Evolutionary conservation across 2,888 invertebrate species (phyloP).

Genomic region (Agrotis puta): DNA sequence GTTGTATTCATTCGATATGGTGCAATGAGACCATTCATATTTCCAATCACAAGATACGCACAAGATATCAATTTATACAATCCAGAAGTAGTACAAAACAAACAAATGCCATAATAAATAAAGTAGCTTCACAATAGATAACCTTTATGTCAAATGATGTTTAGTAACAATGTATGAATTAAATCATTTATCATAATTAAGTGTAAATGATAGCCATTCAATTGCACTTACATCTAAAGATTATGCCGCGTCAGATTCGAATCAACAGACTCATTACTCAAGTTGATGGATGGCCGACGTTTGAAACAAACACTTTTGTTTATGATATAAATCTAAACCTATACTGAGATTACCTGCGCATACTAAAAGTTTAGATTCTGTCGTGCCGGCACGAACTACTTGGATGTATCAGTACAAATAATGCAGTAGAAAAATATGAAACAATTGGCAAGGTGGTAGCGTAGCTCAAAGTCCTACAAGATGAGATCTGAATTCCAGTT

Average conservation of each 20-base stretch:
- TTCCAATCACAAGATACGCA: not conserved
- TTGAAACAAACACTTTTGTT: slow-evolving; percentile 50
- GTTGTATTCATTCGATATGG: not conserved
- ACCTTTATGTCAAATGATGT: slow-evolving; percentile 1
- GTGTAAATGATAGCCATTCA: slow-evolving; percentile 53
- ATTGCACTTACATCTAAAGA: slow-evolving; percentile 53
- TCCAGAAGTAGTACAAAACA: not conserved
- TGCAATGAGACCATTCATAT: not conserved
- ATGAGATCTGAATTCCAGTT: too few species aligned
- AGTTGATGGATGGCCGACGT: slow-evolving; percentile 48
- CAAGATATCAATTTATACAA: not conserved
- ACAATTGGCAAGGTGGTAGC: not conserved
- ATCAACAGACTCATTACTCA: slow-evolving; percentile 57
- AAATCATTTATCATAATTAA: slow-evolving; percentile 50
- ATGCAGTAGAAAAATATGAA: not conserved
- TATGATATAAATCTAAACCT: slow-evolving; percentile 44
- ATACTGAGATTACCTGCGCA: slow-evolving; percentile 25
- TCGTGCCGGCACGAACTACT: not conserved
- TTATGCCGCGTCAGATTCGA: slow-evolving; percentile 38
- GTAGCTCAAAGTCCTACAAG: not conserved
- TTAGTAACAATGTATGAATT: slow-evolving; percentile 34
- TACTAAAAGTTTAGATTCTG: slow-evolving; percentile 12
- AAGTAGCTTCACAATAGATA: slow-evolving; percentile 19
- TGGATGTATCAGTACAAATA: not conserved
- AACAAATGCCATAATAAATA: slow-evolving; percentile 3